Evolutionary conservation across 2,113 vertebrate genomes (phyloP), one percentile per base, ranked within the genome.

Genomic region (Capreolus pygargus): DNA sequence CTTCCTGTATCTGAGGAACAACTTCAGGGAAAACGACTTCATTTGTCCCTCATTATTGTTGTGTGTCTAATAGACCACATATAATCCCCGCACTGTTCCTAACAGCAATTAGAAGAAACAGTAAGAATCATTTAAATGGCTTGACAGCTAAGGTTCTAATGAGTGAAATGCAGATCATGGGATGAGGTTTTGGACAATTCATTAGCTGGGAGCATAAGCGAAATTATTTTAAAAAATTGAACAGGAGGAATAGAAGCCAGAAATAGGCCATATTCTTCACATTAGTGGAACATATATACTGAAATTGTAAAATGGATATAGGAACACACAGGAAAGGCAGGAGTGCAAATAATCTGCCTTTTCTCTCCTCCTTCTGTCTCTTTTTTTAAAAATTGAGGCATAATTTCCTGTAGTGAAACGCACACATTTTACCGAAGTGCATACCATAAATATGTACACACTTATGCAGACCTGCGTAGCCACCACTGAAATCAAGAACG

Each of bases 71-170:
- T 96, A 96, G 93, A 98, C 96, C 83, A 97, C 67, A 81, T 86
- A 85, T 89, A 82, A 95, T 92, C 86, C 95, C 4, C 12, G 70
- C 57, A 52, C 45, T 83, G 74, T 91, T 94, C 88, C 76, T 97
- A 60, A 96, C 28, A 89, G 93, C 83, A 93, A 93, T 97, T 97
- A 95, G 95, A 86, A 92, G 95, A 86, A 96, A 97, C 91, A 90
- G 52, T 94, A 84, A 95, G 89, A 64, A 81, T 89, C 86, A 50
- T 67, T 97, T 97, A 89, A 89, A 58, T 57, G 57, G 95, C 83
- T 86, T 79, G 96, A 97, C 61, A 89, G 84, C 97, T 86, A 96
- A 86, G 61, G 57, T 87, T 93, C 95, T 97, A 95, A 96, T 79
- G 96, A 97, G 88, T 81, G 86, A 76, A 74, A 86, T 27, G 57